These are phyloP conservation scores for Patella depressa DNA, from an alignment of 2,888 invertebrate species.

Conservation along the genomic window DNA sequence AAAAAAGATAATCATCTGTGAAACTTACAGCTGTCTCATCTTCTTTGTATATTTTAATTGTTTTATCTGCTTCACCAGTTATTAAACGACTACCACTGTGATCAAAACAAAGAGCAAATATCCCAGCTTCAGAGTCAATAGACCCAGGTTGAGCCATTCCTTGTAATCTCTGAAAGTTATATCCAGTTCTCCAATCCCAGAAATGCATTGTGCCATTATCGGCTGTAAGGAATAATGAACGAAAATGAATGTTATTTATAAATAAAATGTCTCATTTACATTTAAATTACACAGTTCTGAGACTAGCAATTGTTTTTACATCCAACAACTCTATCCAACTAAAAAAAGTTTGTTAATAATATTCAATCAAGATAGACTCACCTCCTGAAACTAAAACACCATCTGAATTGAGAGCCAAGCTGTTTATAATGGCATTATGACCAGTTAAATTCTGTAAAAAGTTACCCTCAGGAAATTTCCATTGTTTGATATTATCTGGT, in stretches of 20 bases:
- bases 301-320: too few relatives aligned
- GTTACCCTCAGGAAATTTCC: slow-evolving; percentile 98
- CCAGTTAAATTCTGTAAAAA: slow-evolving; percentile 97
- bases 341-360: too few relatives aligned
- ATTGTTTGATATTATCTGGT: slow-evolving; percentile 98
- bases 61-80: slow-evolving; percentile 98
- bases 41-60: slow-evolving; percentile 98
- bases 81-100: slow-evolving; percentile 94
- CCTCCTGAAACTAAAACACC: slow-evolving; percentile 96
- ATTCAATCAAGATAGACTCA: slow-evolving; percentile 32
- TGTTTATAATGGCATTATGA: slow-evolving; percentile 97
- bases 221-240: slow-evolving; percentile 69
- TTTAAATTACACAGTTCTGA: too few relatives aligned
- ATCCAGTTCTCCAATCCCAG: slow-evolving; percentile 99
- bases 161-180: slow-evolving; percentile 91
- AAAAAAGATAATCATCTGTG: background rate
- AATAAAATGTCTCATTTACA: too few relatives aligned
- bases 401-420: slow-evolving; percentile 93
- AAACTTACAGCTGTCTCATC: slow-evolving; percentile 86
- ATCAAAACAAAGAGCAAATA: slow-evolving; percentile 96
- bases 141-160: slow-evolving; percentile 98
- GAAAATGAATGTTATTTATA: too few relatives aligned
- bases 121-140: slow-evolving; percentile 98
- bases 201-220: slow-evolving; percentile 97
- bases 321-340: too few relatives aligned